Percentiles rank a stretch among this genome's conserved stretches.
Evolutionary conservation across 2,797 vertebrate genomes (phyloP).

Genomic region (Melanotaenia parkinsoni): DNA sequence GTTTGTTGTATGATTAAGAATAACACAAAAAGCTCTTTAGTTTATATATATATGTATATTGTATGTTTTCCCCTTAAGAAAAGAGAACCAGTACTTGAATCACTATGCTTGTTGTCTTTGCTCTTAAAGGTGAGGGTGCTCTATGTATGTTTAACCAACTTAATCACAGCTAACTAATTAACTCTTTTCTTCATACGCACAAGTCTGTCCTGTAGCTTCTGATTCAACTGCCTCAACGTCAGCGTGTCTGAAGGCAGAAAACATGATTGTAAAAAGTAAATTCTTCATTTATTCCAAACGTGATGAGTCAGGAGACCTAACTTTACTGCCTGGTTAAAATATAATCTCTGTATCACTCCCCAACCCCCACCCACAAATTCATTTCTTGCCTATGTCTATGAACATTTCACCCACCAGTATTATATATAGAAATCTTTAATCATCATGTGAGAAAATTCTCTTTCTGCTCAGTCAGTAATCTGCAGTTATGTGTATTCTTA

Average conservation of each 20-base stretch:
- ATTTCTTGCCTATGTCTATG: not conserved
- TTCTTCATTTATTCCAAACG: constrained; percentile 48
- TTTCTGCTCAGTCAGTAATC: constrained; percentile 15
- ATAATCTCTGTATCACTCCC: constrained; percentile 60
- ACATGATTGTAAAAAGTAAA: constrained; percentile 21
- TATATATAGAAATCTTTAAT: constrained; percentile 9
- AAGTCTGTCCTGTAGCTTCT: not conserved
- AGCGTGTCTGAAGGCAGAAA: not conserved
- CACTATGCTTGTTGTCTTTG: constrained; percentile 19
- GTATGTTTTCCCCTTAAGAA: not conserved
- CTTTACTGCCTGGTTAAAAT: constrained; percentile 72
- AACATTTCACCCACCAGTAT: not conserved
- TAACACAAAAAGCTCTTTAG: too few relatives aligned
- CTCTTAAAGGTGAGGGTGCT: not conserved
- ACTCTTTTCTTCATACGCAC: not conserved
- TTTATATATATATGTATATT: not conserved
- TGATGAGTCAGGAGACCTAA: constrained; percentile 65
- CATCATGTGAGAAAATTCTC: not conserved
- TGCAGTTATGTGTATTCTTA: constrained; percentile 24
- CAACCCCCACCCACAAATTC: not conserved
- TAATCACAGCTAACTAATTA: constrained; percentile 9
- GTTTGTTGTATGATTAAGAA: constrained; percentile 4
- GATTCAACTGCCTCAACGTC: not conserved
- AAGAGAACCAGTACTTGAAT: not conserved
- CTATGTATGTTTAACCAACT: constrained; percentile 5